These are phyloP conservation scores for Smithornis capensis DNA, from an alignment of 2,113 vertebrate genomes.

Conservation along the genomic window DNA sequence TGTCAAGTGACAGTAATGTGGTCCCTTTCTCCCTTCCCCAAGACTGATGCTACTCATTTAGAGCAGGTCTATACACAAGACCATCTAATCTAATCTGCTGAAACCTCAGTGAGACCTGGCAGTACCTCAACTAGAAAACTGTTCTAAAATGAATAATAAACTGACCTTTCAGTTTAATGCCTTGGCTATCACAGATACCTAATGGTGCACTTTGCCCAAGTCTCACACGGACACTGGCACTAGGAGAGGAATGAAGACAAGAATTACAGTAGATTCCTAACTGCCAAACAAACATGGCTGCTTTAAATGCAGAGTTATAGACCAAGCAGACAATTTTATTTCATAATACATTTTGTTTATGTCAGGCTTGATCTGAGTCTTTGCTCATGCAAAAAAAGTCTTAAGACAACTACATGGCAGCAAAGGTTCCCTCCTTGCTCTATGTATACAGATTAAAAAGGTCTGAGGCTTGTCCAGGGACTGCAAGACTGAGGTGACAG, in stretches of 20 bases:
- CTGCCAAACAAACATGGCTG: neutral
- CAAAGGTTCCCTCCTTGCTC: neutral
- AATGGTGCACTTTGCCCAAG: neutral
- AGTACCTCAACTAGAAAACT: neutral
- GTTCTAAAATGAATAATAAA: slow-evolving; percentile 10
- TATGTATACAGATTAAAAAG: neutral
- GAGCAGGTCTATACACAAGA: neutral
- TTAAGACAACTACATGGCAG: neutral
- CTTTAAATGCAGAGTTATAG: neutral
- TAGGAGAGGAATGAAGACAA: neutral
- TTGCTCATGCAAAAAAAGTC: neutral
- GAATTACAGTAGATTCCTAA: neutral
- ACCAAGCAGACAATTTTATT: neutral
- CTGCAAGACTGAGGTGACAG: neutral
- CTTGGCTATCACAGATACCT: neutral
- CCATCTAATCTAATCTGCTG: slow-evolving; percentile 17
- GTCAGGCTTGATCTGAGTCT: neutral
- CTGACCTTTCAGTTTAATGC: neutral
- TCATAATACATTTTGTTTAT: neutral
- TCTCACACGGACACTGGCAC: neutral
- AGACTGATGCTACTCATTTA: neutral
- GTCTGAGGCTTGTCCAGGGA: neutral
- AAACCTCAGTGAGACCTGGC: neutral
- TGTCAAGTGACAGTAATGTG: slow-evolving; percentile 1
- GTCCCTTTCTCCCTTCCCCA: neutral